Evolutionary conservation across 2,797 vertebrate species (phyloP).

Genomic region (Pipistrellus pygmaeus): DNA sequence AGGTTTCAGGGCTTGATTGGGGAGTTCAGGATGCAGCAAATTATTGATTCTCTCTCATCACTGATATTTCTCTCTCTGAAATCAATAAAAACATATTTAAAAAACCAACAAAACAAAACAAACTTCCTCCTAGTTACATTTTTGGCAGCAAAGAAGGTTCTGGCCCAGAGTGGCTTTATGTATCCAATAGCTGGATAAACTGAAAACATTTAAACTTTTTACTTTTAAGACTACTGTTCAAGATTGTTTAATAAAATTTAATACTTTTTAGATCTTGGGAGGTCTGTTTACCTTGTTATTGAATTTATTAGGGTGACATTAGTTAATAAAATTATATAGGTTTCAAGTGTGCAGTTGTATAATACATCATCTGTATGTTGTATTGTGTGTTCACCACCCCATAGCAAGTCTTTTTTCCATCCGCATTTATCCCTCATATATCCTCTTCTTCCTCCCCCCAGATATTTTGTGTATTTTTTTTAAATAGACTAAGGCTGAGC

Average conservation of each 20-base stretch:
- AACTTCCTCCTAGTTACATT: neutral
- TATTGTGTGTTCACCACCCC: neutral
- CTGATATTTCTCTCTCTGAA: no score
- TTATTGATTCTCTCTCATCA: no score
- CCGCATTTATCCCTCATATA: neutral
- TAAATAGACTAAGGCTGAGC: neutral
- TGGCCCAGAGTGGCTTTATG: neutral
- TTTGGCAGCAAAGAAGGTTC: neutral
- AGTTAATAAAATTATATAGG: neutral
- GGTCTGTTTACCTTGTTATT: neutral
- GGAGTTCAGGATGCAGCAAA: no score
- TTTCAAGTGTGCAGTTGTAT: neutral
- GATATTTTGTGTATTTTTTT: neutral
- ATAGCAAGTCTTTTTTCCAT: neutral
- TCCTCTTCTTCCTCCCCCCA: neutral
- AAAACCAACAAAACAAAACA: no score
- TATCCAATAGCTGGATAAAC: neutral
- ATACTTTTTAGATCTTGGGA: neutral
- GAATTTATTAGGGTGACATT: neutral
- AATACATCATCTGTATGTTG: neutral
- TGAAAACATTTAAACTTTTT: neutral
- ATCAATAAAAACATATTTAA: no score
- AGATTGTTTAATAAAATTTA: slow-evolving; percentile 25
- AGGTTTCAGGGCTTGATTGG: no score
- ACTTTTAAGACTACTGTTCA: slow-evolving; percentile 25